Base-by-base conservation (phyloP, 2,888 invertebrate species). In the Gastracanthus pulcherrimus region DNA sequence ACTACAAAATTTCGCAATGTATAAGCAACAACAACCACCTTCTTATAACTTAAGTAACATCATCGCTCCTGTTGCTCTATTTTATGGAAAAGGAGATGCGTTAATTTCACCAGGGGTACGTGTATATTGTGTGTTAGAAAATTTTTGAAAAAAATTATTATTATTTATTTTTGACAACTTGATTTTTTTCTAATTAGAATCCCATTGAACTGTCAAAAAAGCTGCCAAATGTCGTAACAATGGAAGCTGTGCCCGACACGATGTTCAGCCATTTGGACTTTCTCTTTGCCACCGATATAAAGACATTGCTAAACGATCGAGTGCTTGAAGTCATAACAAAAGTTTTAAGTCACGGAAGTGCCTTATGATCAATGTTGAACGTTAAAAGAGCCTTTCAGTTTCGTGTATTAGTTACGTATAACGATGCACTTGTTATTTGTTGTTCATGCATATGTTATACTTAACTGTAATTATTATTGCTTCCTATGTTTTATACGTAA, bases 181-280 rank as follows among this genome's bases (percentile, higher is more conserved):
- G 62, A 23, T 55, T 64, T 71, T 7, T 41, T 82, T 34, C 83
- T 84, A n/a, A n/a, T 5, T 70, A 87, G 87, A 85, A 86, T 76
- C 6, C 26, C 11, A 11, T 66, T 0, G 82, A 85, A 51, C 55
- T 87, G n/a, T 74, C 83, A 1, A 82, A 55, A 16, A 79, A 38
- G 16, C 62, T 87, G 11, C 82, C 80, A 51, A 87, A 85, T 51
- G 67, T 86, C 3, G 75, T 85, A 9, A 36, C 75, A 1, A 3
- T 79, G 19, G 84, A 85, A 48, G n/a, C 60, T 3, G 91, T 95
- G 2, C 89, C 93, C 0, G 90, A 93, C 85, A 90, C 93, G 38
- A 89, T 91, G 55, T 95, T 94, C 83, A 94, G 93, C 87, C 95
- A 96, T 87, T 89, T 95, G 85, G 96, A 96, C 86, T 95, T 94